phyloP scores from a whole-genome alignment of 1,140 invertebrate genomes.

The Drosophila watanabei region DNA sequence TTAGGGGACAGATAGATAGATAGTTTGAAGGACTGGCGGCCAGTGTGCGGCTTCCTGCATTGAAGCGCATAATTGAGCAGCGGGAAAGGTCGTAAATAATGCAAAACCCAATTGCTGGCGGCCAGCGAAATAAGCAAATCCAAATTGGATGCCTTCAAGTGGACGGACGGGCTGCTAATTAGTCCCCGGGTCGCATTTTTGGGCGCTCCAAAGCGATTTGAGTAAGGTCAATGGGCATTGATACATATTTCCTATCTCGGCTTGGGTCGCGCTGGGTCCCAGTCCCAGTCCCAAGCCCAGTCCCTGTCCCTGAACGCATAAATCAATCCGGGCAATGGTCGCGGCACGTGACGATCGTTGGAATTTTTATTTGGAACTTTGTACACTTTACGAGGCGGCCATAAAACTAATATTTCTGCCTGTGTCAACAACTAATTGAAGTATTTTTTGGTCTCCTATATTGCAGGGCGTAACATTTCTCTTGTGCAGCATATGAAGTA shows the following conservation, averaged over 20 bases:
- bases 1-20: neutral
- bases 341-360: conserved; percentile 58
- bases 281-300: conserved; percentile 7
- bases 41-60: conserved; percentile 62
- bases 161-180: conserved; percentile 50
- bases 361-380: conserved; percentile 70
- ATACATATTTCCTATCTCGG: conserved; percentile 45
- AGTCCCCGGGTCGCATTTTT: conserved; percentile 46
- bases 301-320: conserved; percentile 36
- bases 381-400: conserved; percentile 53
- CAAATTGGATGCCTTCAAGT: conserved; percentile 46
- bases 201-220: conserved; percentile 41
- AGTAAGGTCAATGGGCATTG: conserved; percentile 53
- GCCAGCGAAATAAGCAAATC: conserved; percentile 41
- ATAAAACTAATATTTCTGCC: conserved; percentile 65
- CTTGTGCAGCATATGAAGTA: conserved; percentile 60
- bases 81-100: conserved; percentile 71
- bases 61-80: conserved; percentile 70
- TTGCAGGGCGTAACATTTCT: conserved; percentile 40
- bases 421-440: conserved; percentile 77
- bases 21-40: conserved; percentile 68
- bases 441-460: conserved; percentile 42
- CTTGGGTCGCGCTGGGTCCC: neutral
- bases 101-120: conserved; percentile 51
- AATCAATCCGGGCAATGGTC: conserved; percentile 45